Conservation (phyloP, 2,888 invertebrate species). For the Lagria hirta region DNA sequence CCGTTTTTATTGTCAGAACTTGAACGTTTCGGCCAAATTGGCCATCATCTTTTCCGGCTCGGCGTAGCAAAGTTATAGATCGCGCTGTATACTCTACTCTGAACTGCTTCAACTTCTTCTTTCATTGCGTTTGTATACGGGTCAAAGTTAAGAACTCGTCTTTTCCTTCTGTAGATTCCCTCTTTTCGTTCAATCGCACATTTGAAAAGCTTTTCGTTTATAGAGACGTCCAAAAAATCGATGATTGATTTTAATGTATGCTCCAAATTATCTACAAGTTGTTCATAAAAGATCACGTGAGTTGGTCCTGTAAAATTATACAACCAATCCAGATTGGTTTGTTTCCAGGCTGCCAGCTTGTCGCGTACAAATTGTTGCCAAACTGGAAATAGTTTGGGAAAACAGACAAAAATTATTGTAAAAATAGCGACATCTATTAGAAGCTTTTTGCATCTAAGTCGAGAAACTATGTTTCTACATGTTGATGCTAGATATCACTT, state of each 20-base stretch:
- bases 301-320: slow-evolving; percentile 67
- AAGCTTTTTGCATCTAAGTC: slow-evolving; percentile 3
- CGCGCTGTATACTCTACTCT: slow-evolving; percentile 57
- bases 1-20: slow-evolving; percentile 17
- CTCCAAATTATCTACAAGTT: slow-evolving; percentile 64
- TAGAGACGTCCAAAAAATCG: slow-evolving; percentile 57
- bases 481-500: too few relatives aligned
- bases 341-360: slow-evolving; percentile 68
- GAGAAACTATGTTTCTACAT: background rate
- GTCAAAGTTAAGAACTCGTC: slow-evolving; percentile 67
- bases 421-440: background rate
- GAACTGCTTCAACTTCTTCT: slow-evolving; percentile 55
- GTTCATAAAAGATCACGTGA: slow-evolving; percentile 71
- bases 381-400: slow-evolving; percentile 54
- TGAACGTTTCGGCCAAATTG: slow-evolving; percentile 13
- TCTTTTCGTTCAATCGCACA: slow-evolving; percentile 51
- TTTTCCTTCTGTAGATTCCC: slow-evolving; percentile 72
- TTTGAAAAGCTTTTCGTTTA: slow-evolving; percentile 41
- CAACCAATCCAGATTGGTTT: slow-evolving; percentile 71
- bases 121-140: slow-evolving; percentile 70
- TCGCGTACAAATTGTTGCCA: slow-evolving; percentile 72
- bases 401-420: background rate
- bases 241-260: slow-evolving; percentile 61
- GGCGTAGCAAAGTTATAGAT: slow-evolving; percentile 51
- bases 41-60: slow-evolving; percentile 9